A percentile compares a stretch with the other conserved stretches of the same genome.
Conservation (phyloP, 2,797 vertebrate species). For the Brachyrhaphis roseni region DNA sequence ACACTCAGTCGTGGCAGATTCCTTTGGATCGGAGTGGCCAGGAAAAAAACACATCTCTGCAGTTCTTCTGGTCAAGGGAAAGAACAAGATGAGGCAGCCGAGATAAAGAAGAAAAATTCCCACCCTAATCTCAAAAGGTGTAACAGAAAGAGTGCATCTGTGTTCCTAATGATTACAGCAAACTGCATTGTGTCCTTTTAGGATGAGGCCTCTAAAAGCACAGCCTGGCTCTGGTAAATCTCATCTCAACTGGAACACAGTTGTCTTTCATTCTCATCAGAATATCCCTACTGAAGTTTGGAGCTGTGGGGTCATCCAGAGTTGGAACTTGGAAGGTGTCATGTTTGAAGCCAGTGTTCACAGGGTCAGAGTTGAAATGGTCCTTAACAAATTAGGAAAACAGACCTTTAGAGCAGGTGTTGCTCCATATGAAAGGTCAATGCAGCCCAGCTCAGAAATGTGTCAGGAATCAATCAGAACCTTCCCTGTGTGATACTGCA, state of each 20-base stretch:
- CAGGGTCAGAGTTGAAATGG: constrained; percentile 75
- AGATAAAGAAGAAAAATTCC: constrained; percentile 14
- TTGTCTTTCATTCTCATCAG: constrained; percentile 50
- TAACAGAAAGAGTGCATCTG: constrained; percentile 22
- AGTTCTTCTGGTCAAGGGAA: constrained; percentile 28
- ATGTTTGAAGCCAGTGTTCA: constrained; percentile 75
- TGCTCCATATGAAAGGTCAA: constrained; percentile 63
- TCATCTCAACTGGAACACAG: constrained; percentile 30
- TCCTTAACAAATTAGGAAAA: constrained; percentile 66
- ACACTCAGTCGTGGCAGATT: constrained; percentile 71
- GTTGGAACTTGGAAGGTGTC: constrained; percentile 53
- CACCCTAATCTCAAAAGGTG: constrained; percentile 30
- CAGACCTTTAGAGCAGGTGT: constrained; percentile 74
- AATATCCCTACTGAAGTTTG: constrained; percentile 60
- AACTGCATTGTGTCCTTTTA: constrained; percentile 12
- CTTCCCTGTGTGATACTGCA: constrained; percentile 29
- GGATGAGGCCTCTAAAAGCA: constrained; percentile 17
- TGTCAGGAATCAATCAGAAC: constrained; percentile 40
- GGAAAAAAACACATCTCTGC: constrained; percentile 52
- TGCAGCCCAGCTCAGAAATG: constrained; percentile 51
- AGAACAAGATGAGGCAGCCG: constrained; percentile 34
- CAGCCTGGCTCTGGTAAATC: constrained; percentile 55
- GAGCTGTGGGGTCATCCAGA: constrained; percentile 64
- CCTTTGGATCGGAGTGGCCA: constrained; percentile 70
- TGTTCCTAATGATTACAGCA: constrained; percentile 10